Evolutionary conservation across 2,888 invertebrate genomes (phyloP), one percentile per base, ranked within the genome.

Genomic region (Drosophila aldrichi): DNA sequence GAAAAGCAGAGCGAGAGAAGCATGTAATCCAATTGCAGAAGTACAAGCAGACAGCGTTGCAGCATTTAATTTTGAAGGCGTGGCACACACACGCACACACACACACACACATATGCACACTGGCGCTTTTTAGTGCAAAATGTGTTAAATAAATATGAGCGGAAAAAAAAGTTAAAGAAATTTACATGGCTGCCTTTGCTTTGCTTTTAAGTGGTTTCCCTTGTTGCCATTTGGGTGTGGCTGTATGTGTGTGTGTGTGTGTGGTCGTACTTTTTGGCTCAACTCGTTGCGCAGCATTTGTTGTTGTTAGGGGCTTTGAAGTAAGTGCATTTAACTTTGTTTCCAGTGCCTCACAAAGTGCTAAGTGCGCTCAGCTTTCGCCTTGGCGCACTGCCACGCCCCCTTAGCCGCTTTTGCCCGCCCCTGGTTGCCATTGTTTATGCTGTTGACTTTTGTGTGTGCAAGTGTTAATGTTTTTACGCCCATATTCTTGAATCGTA

Each of bases 191-290:
- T 81, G 75, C 85, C 72, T 75, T 81, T 81, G 67, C 82, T 84
- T 84, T 84, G 81, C 79, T 84, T 81, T 82, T 81, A 84, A 81
- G 81, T 81, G 81, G 85, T 84, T 81, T 81, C 85, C 81, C 82
- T 81, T 81, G 81, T 81, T 85, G 82, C 71, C 62, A 63, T 54
- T 58, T 66, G 41, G 43, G 59, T 40, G 48, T 56, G 61, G 38
- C 56, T 44, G 36, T 59, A 51, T 70, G 44, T 52, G 49, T 56
- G 57, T 44, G 51, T 70, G 67, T 62, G 63, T 74, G 54, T 71
- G 72, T 66, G 57, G 84, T 74, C 83, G 73, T 79, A 81, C 71
- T 74, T 77, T 81, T 81, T 84, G 81, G 81, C 78, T 65, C 75
- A 83, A 83, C 81, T 81, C 81, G 81, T 77, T 81, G 81, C 62